Evolutionary conservation across 2,113 vertebrate species (phyloP), one percentile per base, ranked within the genome.

Genomic region (Aphelocoma coerulescens): DNA sequence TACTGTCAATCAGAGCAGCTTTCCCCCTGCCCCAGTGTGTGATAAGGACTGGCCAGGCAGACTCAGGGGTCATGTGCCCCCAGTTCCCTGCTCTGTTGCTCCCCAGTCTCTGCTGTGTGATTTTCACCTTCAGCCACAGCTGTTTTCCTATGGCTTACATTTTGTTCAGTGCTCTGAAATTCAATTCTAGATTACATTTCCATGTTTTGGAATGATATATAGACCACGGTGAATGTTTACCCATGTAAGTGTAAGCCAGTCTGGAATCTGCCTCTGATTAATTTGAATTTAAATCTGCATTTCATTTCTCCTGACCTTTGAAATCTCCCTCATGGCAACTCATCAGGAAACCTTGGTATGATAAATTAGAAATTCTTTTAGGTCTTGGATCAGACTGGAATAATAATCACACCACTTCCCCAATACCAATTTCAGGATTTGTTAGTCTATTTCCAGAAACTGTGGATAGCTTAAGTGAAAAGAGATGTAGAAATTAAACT

Each of bases 221-320:
- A 92, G 72, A 26, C 52, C 52, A 65, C 0, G 1, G 68, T 86
- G 83, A 94, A 65, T 94, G 57, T 88, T 96, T 92, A 89, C 73
- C 7, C 28, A 39, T 39, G 32, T 61, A 87, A 32, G 13, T 30
- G 19, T 68, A 84, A 92, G 76, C 49, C 67, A 81, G 61, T n/a
- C 39, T 77, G 22, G 46, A 90, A 71, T 73, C 72, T 86, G 58
- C 35, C 57, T 80, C 83, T 90, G 85, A 96, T 92, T 94, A 95
- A 92, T 96, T 84, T 92, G 85, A 88, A 74, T 93, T 77, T 95
- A 95, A 94, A 95, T 94, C 85, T 96, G 82, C 85, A 93, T 96
- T 96, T 91, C 93, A 84, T 95, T 94, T 86, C 88, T 94, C 65
- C 83, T 96, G 95, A 96, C 95, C 95, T 97, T 95, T 96, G 92